Evolutionary conservation across 92 coral and sea anemone genomes (phyloP), one percentile per base, ranked within the genome.

Genomic region (Palythoa grandiflora): DNA sequence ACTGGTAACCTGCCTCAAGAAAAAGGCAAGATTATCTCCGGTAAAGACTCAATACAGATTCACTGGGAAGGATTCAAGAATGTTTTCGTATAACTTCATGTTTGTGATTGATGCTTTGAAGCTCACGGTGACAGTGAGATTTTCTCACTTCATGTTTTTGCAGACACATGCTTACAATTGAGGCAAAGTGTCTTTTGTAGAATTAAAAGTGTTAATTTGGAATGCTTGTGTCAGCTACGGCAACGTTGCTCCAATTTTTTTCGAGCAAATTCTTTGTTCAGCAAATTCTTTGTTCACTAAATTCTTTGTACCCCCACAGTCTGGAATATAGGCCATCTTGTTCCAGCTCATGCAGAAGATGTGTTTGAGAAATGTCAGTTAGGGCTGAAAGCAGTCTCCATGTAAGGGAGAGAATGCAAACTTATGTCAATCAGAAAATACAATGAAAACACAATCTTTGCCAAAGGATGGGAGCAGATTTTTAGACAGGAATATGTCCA

Each of bases 1-100:
- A 52, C 68, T 89, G 50, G 92, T 89, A 19, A 40, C 44, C 89
- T 47, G 89, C 80, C 85, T 89, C 72, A 72, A 75, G 71, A 75
- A 84, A 75, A 83, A 71, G 75, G 92, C 83, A 9, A 10, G 38
- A 44, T 66, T 65, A 68, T 53, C 61, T 28, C 35, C 2, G 70
- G 70, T 16, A 63, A 63, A 3, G 70, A 63, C 35, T 59, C 70
- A 84, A 47, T 92, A 94, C 90, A 51, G 94, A 78, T 92, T 92
- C 74, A 94, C 97, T 12, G 94, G 94, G 73, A 92, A 90, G 57
- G 97, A 94, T 83, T 94, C 97, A 35, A 83, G 94, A 68, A 92
- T 92, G 94, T 94, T 88, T 86, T 87, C 91, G 77, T 93, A 94
- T 86, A 90, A 92, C 89, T 94, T 94, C 77, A 92, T 92, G 93